Base-by-base conservation (phyloP, 2,113 vertebrate species). In the Plectropomus leopardus region DNA sequence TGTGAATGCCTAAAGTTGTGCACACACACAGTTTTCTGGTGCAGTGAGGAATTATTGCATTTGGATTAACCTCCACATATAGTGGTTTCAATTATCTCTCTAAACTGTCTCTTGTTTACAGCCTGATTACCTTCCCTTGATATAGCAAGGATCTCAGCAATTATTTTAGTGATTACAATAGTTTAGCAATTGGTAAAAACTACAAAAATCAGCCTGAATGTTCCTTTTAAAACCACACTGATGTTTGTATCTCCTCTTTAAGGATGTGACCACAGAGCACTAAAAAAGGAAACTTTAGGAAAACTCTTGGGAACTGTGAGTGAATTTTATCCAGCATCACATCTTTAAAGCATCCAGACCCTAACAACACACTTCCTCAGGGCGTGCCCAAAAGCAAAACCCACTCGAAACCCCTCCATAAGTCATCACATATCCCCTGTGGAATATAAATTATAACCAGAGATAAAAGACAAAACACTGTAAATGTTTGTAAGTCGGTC, bases 291-390 rank as follows among this genome's bases (percentile, higher is more conserved):
- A 76, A 71, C 47, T 57, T 60, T n/a, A 73, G 11, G 4, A 11
- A 8, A 71, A 95, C 87, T 97, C 96, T 95, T 90, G 42, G 61
- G 55, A 78, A 17, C 10, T 74, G 6, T 51, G 3, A 73, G 15
- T 47, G 32, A 79, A 55, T 83, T 54, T 86, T 83, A 86, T 94
- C 84, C 21, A 50, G 64, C 36, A 21, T 73, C 68, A 84, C 80
- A 92, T 91, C 88, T 83, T 36, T 30, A 13, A 82, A 63, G 13
- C 65, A 54, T 84, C 76, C 57, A n/a, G 48, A 54, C 44, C 1
- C 63, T 87, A 89, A 92, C 59, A 70, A 81, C 86, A 73, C 58
- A 90, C 77, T 93, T 93, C 89, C 91, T 93, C 72, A 69, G 89
- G 89, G 73, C 78, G 84, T 70, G 82, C 34, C 67, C 3, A 78